A percentile compares a stretch with the other conserved stretches of the same genome.
phyloP scores from a whole-genome alignment of 2,797 vertebrate species.

The Poeciliopsis turneri region DNA sequence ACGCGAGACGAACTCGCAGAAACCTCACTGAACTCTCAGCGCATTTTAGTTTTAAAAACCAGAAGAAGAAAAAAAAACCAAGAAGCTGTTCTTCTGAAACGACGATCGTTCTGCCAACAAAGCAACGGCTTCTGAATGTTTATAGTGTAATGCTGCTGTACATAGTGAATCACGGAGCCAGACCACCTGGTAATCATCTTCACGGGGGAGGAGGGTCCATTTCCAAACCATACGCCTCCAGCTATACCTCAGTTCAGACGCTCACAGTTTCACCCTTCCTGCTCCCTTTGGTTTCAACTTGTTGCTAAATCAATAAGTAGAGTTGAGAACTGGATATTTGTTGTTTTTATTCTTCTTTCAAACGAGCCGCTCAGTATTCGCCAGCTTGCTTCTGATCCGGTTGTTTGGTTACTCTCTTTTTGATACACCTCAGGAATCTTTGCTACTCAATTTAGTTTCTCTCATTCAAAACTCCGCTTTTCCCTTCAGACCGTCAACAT shows the following conservation, averaged over 20 bases:
- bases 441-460: constrained; percentile 49
- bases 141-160: constrained; percentile 95
- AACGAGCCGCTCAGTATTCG: constrained; percentile 12
- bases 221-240: constrained; percentile 94
- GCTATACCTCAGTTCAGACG: constrained; percentile 98
- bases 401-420: constrained; percentile 65
- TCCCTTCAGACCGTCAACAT: not conserved
- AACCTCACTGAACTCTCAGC: constrained; percentile 80
- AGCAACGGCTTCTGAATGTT: constrained; percentile 99
- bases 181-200: constrained; percentile 82
- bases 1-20: constrained; percentile 34
- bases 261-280: constrained; percentile 38
- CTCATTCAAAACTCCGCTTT: not conserved
- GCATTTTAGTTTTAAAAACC: constrained; percentile 91
- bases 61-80: constrained; percentile 46
- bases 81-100: constrained; percentile 85
- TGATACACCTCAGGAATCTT: constrained; percentile 93
- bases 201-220: constrained; percentile 79
- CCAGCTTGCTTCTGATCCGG: constrained; percentile 73
- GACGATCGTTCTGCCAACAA: constrained; percentile 96
- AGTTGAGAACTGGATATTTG: constrained; percentile 45
- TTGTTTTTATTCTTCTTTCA: not conserved
- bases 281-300: constrained; percentile 29
- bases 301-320: constrained; percentile 32
- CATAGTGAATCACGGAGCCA: constrained; percentile 87